Evolutionary conservation across 1,140 invertebrate genomes (phyloP), one percentile per base, ranked within the genome.

Genomic region (Theocolax elegans): DNA sequence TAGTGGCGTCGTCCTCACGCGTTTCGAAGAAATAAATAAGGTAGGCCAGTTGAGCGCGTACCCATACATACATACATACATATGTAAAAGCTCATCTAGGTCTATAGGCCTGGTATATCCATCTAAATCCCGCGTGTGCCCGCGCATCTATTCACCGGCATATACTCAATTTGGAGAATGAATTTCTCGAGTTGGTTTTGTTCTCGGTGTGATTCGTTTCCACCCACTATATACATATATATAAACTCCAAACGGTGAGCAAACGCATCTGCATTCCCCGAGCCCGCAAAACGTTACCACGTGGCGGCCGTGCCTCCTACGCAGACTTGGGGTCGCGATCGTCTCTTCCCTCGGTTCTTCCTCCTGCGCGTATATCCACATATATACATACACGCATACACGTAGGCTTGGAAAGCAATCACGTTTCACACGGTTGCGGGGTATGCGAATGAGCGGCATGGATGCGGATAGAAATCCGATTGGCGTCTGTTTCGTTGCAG

Each of bases 361-460:
- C 23, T 51, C 2, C 12, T 7, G 38, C 2, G 7, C 21, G 58
- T 38, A n/a, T n/a, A n/a, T n/a, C n/a, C n/a, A n/a, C n/a, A n/a
- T n/a, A n/a, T n/a, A n/a, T n/a, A n/a, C n/a, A 23, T 17, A 23
- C 25, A 51, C 19, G 12, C 12, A 12, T 27, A 51, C 23, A 27
- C 3, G 31, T 7, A 31, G n/a, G 19, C n/a, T 15, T n/a, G 42
- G 42, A 44, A 44, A 44, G n/a, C 38, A 53, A 66, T 66, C 64
- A 42, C 38, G 51, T 44, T 48, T 67, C 64, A 15, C 42, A 40
- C 54, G n/a, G n/a, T n/a, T n/a, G n/a, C n/a, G 54, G n/a, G 35
- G 35, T 58, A 40, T 58, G 54, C 35, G 54, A 58, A 58, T 38
- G 54, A 58, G 17, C 60, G 44, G 7, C 29, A 23, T 3, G n/a